Base-by-base conservation (phyloP, 2,888 invertebrate species). In the Chaetogeoica ovagalla region DNA sequence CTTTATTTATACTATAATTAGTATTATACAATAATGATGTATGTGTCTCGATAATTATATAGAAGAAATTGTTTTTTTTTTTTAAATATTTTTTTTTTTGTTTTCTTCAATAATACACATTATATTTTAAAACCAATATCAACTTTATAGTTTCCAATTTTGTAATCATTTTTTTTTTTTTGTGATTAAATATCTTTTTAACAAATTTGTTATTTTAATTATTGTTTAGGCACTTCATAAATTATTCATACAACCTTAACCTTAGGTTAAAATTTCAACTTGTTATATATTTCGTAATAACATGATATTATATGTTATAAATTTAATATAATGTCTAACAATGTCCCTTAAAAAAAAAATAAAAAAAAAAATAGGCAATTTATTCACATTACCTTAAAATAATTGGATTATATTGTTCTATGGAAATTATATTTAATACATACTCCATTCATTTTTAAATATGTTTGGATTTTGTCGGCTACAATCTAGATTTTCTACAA, bases 121-220 rank as follows among this genome's bases (percentile, higher is more conserved):
- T 48, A 57, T 59, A 23, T 8, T n/a, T n/a, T n/a, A 1, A 19
- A 39, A 59, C 21, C 66, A 15, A 66, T 66, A 43, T 66, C 59
- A 66, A 75, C 66, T 39, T 57, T 65, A 43, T 43, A n/a, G 66
- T 59, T 66, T 75, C 57, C 43, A 68, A 66, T 68, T 75, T 75
- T 75, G 66, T 75, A 66, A 57, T 74, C 1, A 43, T 17, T 66
- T 66, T 63, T 74, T 66, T 17, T 66, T 66, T 55, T 74, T 66
- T 75, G 43, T 75, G 43, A 75, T 75, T 75, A 68, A 75, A 75
- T 59, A 19, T 30, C 8, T 57, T 74, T 60, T 43, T 48, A 30
- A 75, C 15, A 68, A 48, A 68, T 75, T 75, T 57, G 57, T 65
- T 74, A 37, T 73, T 74, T 70, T 55, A 7, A 73, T 7, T 2